Percentiles rank a stretch among this genome's conserved stretches.
These are phyloP conservation scores for Rhopalosiphum padi DNA, from an alignment of 1,140 invertebrate species.

Conservation along the genomic window DNA sequence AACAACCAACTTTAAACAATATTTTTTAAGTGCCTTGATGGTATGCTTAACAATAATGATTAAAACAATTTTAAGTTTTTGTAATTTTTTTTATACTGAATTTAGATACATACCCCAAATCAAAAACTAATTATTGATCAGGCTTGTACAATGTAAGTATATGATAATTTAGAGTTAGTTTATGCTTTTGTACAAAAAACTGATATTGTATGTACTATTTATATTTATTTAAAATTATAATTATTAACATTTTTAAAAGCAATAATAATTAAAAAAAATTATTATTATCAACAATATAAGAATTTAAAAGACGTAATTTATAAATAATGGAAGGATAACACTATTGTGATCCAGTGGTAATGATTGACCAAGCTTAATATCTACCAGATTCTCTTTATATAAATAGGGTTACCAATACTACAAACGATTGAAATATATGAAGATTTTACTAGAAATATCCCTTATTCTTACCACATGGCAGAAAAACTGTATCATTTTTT, in stretches of 20 bases:
- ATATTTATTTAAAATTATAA: not conserved
- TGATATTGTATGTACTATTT: slow-evolving; percentile 70
- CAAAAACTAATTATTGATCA: slow-evolving; percentile 90
- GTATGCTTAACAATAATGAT: slow-evolving; percentile 63
- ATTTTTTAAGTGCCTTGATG: slow-evolving; percentile 76
- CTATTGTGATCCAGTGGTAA: slow-evolving; percentile 72
- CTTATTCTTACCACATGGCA: slow-evolving; percentile 87
- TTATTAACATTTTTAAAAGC: too few relatives aligned
- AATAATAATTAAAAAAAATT: not conserved
- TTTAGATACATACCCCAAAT: slow-evolving; percentile 69
- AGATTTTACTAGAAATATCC: slow-evolving; percentile 95
- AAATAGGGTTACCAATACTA: slow-evolving; percentile 84
- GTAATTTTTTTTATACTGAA: not conserved
- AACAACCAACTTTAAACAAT: slow-evolving; percentile 83
- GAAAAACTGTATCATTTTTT: slow-evolving; percentile 76
- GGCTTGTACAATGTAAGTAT: slow-evolving; percentile 82
- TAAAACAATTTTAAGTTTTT: not conserved
- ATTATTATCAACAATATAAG: too few relatives aligned
- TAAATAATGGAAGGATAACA: too few relatives aligned
- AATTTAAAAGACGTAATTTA: too few relatives aligned
- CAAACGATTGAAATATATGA: slow-evolving; percentile 95
- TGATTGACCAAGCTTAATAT: too few relatives aligned
- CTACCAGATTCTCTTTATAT: slow-evolving; percentile 62
- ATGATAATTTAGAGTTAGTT: slow-evolving; percentile 95
- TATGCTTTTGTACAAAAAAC: slow-evolving; percentile 98